phyloP scores from a whole-genome alignment of 2,797 vertebrate species.

The Dendrocincla fuliginosa region DNA sequence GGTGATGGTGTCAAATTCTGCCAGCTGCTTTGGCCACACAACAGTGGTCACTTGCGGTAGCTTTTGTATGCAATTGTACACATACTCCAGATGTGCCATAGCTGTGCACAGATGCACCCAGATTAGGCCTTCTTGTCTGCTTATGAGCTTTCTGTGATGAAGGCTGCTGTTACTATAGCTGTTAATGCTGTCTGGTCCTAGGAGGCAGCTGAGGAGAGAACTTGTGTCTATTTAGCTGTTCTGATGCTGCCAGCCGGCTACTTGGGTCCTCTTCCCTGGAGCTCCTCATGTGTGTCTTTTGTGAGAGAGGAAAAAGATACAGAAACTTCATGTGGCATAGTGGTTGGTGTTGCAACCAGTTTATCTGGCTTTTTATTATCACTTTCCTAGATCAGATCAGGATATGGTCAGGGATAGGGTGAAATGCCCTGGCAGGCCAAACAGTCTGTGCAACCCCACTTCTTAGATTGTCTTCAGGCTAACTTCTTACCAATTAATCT shows the following conservation, averaged over 20 bases:
- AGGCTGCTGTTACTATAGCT: not conserved
- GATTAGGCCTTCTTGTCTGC: not conserved
- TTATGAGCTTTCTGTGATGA: not conserved
- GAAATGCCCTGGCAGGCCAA: not conserved
- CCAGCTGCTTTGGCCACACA: not conserved
- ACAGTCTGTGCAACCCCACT: not conserved
- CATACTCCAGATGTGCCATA: not conserved
- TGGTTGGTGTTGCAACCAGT: not conserved
- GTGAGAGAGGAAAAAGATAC: not conserved
- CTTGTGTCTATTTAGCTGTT: not conserved
- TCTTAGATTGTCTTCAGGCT: not conserved
- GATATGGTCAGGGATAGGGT: not conserved
- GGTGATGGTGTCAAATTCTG: not conserved
- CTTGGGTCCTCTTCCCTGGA: not conserved
- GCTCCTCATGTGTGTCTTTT: rapidly evolving
- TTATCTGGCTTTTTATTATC: not conserved
- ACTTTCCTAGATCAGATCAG: not conserved
- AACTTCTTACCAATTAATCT: not conserved
- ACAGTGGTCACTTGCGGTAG: not conserved
- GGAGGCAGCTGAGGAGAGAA: not conserved
- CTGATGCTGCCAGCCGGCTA: not conserved
- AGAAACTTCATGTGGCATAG: not conserved
- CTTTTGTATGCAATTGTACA: not conserved
- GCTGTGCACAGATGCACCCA: not conserved
- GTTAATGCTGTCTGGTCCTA: not conserved